Evolutionary conservation across 1,140 invertebrate species (phyloP), one percentile per base, ranked within the genome.

Genomic region (Babylonia areolata): DNA sequence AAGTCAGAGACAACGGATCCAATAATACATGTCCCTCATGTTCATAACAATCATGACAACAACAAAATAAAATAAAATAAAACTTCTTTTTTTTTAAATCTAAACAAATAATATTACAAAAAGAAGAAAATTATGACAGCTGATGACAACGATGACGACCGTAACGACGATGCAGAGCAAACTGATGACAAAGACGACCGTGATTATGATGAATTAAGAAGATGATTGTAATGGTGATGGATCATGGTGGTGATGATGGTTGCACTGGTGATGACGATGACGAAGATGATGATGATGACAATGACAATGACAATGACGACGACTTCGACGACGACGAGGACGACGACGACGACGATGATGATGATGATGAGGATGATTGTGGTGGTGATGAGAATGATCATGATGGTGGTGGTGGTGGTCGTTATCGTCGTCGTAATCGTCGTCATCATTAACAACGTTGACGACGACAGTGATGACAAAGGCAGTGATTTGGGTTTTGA

Each of bases 321-420:
- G 58, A 64, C 2, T 0, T 23, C 28, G 58, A 64, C 28, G 28
- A 3, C 23, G 58, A n/a, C 42, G 46, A 80, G 3, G 78, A 80
- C 46, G 42, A 80, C 35, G 78, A 80, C 28, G 28, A 31, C 35
- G 78, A 80, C 39, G 78, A 54, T 54, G 78, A 80, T 54, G 78
- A 54, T 54, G 78, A 80, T 54, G 78, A 80, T 54, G 42, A 80
- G 51, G 78, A 64, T 11, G 6, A 64, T 11, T 12, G 23, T 11
- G 58, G 0, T 11, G 58, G 28, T 11, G 58, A 3, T 11, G 58
- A 64, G 0, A 23, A 64, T 11, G 58, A 64, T 11, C 15, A 64
- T 64, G 58, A 64, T 3, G 58, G 28, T 64, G 58, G 28, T 64
- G 58, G 28, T 64, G 58, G 28, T 64, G 58, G 23, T 64, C 15